Evolutionary conservation across 1,140 invertebrate species (phyloP).

Genomic region (Phymastichus coffea): DNA sequence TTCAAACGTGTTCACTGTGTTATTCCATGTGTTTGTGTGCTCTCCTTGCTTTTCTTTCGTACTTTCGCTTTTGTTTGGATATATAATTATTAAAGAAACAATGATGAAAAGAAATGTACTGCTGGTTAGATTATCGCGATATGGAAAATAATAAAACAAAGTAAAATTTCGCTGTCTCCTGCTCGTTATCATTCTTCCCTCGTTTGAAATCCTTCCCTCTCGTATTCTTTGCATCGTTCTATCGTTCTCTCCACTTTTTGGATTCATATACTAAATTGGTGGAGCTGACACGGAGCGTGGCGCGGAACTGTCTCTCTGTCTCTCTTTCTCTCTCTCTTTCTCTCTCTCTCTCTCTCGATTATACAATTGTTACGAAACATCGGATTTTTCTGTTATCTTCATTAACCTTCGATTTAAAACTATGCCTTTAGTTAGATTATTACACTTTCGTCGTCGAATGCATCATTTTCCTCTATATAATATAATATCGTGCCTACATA

Average conservation of each 20-base stretch:
- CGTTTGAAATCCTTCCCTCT: background rate
- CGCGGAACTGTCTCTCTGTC: too few species aligned
- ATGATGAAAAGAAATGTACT: slow-evolving; percentile 12
- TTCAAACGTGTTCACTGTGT: slow-evolving; percentile 12
- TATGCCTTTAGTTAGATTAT: too few species aligned
- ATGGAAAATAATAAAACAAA: slow-evolving; percentile 22
- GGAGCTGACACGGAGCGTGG: slow-evolving; percentile 27
- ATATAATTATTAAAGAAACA: slow-evolving; percentile 6
- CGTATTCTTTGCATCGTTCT: background rate
- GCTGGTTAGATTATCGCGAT: slow-evolving; percentile 25
- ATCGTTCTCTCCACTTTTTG: background rate
- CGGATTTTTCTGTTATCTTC: background rate
- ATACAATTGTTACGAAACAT: slow-evolving; percentile 25
- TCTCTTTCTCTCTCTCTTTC: too few species aligned
- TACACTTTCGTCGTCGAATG: slow-evolving; percentile 22
- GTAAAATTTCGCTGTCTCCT: slow-evolving; percentile 23
- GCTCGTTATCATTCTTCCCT: background rate
- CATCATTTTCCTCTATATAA: background rate
- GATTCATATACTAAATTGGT: slow-evolving; percentile 21
- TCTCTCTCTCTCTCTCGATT: slow-evolving; percentile 28
- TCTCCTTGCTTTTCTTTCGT: slow-evolving; percentile 49
- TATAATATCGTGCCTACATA: slow-evolving; percentile 22
- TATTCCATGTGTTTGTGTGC: too few species aligned
- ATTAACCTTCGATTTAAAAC: too few species aligned
- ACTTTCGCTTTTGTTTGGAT: slow-evolving; percentile 38